Percentiles rank a stretch among this genome's conserved stretches.
These are phyloP conservation scores for Agelastica alni DNA, from an alignment of 2,888 invertebrate genomes.

Conservation along the genomic window DNA sequence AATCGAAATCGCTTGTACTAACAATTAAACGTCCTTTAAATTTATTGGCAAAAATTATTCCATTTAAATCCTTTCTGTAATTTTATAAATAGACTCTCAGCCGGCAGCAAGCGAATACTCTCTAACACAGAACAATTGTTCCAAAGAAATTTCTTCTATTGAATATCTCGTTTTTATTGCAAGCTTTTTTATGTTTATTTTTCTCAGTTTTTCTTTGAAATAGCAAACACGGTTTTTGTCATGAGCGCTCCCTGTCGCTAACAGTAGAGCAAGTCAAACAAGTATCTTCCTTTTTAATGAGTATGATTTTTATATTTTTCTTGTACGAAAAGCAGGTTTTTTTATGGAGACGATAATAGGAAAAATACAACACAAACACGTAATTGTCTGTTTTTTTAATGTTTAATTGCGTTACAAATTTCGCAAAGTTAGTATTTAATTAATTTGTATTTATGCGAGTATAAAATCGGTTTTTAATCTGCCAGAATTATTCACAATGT, in stretches of 20 bases:
- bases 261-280: constrained; percentile 1
- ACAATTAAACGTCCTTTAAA: no score
- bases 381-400: no score
- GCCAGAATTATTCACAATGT: no score
- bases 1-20: no score
- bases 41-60: no score
- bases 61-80: background rate
- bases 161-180: constrained; percentile 8
- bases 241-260: constrained; percentile 11
- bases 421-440: no score
- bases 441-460: no score
- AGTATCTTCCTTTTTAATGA: constrained; percentile 2
- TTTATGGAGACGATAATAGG: no score
- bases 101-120: background rate
- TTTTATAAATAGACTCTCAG: background rate
- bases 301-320: constrained; percentile 10
- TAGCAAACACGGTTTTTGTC: constrained; percentile 10
- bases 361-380: no score
- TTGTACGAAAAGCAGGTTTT: background rate
- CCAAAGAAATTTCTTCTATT: constrained; percentile 10
- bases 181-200: constrained; percentile 10
- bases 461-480: no score
- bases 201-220: constrained; percentile 9
- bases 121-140: constrained; percentile 11
- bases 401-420: no score